phyloP scores from a whole-genome alignment of 2,113 vertebrate genomes.

The Chlorodrepanis virens region DNA sequence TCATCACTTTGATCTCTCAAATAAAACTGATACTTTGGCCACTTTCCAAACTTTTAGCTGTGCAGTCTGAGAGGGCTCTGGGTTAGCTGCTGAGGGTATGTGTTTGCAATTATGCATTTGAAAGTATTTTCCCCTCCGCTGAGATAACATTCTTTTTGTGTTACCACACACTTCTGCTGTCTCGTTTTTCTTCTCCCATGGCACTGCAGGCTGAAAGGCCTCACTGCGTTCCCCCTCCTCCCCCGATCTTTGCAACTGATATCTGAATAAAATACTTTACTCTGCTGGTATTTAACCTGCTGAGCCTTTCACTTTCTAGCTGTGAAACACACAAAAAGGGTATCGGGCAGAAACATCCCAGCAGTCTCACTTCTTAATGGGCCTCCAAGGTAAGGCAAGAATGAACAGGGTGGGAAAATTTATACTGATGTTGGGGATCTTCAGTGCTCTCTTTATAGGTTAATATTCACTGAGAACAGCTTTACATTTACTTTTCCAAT shows the following conservation, averaged over 20 bases:
- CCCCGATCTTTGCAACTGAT: constrained; percentile 59
- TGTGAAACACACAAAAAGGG: constrained; percentile 60
- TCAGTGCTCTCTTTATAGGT: neutral
- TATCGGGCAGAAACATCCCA: constrained; percentile 40
- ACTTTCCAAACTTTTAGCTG: constrained; percentile 58
- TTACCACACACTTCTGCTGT: constrained; percentile 72
- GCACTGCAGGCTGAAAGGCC: constrained; percentile 59
- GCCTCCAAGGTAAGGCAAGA: constrained; percentile 41
- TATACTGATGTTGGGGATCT: neutral
- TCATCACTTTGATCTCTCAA: constrained; percentile 70
- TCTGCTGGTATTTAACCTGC: constrained; percentile 67
- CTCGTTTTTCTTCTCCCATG: constrained; percentile 67
- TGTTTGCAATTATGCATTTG: constrained; percentile 73
- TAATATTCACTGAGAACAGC: neutral
- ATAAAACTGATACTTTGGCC: constrained; percentile 73
- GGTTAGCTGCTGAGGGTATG: constrained; percentile 70
- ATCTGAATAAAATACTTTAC: constrained; percentile 69
- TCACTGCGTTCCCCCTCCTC: constrained; percentile 40
- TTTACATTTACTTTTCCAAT: neutral
- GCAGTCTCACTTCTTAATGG: constrained; percentile 45
- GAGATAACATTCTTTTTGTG: constrained; percentile 73
- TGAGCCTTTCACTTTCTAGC: constrained; percentile 67
- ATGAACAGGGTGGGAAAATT: constrained; percentile 30
- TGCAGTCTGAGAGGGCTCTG: constrained; percentile 62
- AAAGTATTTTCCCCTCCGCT: constrained; percentile 68